These are phyloP conservation scores for Drosophila kohkoa DNA, from an alignment of 1,140 invertebrate genomes.

Conservation along the genomic window DNA sequence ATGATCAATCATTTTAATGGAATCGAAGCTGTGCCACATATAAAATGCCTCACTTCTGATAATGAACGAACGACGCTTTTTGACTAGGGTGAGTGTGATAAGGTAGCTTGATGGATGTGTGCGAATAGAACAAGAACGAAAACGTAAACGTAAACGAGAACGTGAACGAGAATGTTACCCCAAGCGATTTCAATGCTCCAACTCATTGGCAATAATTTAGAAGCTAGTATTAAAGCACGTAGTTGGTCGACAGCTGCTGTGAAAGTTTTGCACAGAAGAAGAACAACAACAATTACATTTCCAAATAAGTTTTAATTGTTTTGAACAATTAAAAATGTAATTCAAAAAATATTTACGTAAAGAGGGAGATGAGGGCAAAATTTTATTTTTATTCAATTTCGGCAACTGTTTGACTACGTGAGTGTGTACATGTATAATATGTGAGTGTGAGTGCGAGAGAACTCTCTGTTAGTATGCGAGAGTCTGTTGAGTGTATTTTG, in stretches of 20 bases:
- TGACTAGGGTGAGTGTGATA: conserved; percentile 9
- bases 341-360: conserved; percentile 58
- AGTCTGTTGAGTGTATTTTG: conserved; percentile 17
- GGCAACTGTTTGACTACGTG: conserved; percentile 68
- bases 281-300: conserved; percentile 42
- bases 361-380: conserved; percentile 24
- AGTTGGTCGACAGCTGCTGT: conserved; percentile 58
- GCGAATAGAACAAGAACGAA: not conserved
- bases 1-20: conserved; percentile 65
- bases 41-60: not conserved
- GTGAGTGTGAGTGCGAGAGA: conserved; percentile 19
- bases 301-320: conserved; percentile 78
- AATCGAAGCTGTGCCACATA: not conserved
- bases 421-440: conserved; percentile 40
- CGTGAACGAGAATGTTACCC: conserved; percentile 2
- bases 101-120: conserved; percentile 47
- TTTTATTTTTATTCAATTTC: conserved; percentile 68
- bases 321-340: conserved; percentile 73
- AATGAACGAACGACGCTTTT: not conserved
- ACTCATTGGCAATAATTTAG: conserved; percentile 23
- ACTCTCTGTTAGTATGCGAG: no score
- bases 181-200: conserved; percentile 31
- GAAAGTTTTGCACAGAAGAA: conserved; percentile 42
- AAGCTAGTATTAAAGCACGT: conserved; percentile 52
- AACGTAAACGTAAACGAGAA: no score